Base-by-base conservation (phyloP, 2,797 vertebrate genomes). In the Clarias pachynema region DNA sequence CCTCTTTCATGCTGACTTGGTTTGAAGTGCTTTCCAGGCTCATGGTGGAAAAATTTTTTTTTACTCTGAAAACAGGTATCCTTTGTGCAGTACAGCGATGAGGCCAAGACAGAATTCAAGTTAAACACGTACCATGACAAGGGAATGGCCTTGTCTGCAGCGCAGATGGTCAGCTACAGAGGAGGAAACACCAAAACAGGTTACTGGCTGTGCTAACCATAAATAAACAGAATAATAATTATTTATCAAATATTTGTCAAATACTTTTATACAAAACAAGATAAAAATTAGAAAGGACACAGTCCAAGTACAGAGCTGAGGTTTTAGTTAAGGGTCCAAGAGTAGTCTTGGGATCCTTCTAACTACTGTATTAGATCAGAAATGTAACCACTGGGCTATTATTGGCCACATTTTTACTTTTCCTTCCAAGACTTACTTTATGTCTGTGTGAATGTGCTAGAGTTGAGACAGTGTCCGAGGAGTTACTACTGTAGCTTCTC, bases 181-280 rank as follows among this genome's bases (percentile, higher is more conserved):
- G 98, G 98, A 93, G 98, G 98, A 94, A 99, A 99, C 94, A 99
- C 98, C 84, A 97, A 96, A 91, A 99, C 97, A 92, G 98, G 98
- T 98, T 83, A 82, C 49, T 85, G 24, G 87, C 66, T 69, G 57
- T 72, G 29, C 29, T 70, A 31, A 63, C 15, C 53, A 49, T 73
- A 77, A 29, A 70, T 78, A 59, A 10, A 14, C 9, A 63, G 3
- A 34, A 24, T 24, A 26, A 31, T n/a, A 2, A n/a, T 65, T 12
- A 80, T 62, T 74, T 26, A 68, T n/a, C n/a, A n/a, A n/a, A n/a
- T n/a, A n/a, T 79, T 66, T 14, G 57, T 18, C 15, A 65, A 7
- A 65, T 49, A n/a, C 15, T 20, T 80, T 65, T 20, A 65, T 66
- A 20, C 12, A 62, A 65, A 65, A 44, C 75, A 62, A n/a, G 12